A percentile compares a stretch with the other conserved stretches of the same genome.
These are phyloP conservation scores for Dendropsophus ebraccatus DNA, from an alignment of 2,113 vertebrate genomes.

Conservation along the genomic window DNA sequence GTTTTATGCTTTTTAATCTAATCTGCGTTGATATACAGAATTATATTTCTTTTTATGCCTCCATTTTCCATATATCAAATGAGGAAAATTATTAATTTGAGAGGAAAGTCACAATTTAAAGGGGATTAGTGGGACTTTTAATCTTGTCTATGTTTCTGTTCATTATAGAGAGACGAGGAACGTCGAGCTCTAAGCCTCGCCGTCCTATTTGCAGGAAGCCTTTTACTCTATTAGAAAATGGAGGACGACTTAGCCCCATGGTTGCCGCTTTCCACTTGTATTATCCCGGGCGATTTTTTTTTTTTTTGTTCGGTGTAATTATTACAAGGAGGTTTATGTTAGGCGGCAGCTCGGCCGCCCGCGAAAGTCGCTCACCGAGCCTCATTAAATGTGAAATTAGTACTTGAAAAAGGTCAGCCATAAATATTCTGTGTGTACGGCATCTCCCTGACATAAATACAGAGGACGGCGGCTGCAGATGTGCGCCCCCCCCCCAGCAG, in stretches of 20 bases:
- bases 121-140: constrained; percentile 62
- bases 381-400: constrained; percentile 76
- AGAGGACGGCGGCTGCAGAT: constrained; percentile 24
- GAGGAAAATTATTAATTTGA: constrained; percentile 65
- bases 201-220: constrained; percentile 55
- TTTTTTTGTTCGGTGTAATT: constrained; percentile 57
- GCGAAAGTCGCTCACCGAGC: constrained; percentile 71
- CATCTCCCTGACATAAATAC: constrained; percentile 68
- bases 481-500: background rate
- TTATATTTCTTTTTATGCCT: constrained; percentile 39
- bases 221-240: constrained; percentile 70
- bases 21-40: constrained; percentile 37
- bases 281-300: constrained; percentile 16
- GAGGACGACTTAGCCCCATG: constrained; percentile 35
- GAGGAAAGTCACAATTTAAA: constrained; percentile 62
- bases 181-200: constrained; percentile 62
- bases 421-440: constrained; percentile 74
- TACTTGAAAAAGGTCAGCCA: constrained; percentile 74
- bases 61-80: constrained; percentile 62
- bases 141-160: constrained; percentile 63
- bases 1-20: constrained; percentile 57
- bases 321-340: constrained; percentile 71
- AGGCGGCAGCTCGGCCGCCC: constrained; percentile 68
- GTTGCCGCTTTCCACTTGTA: background rate
- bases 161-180: constrained; percentile 61